Conservation (phyloP, 2,113 vertebrate species). For the Labeo catla region DNA sequence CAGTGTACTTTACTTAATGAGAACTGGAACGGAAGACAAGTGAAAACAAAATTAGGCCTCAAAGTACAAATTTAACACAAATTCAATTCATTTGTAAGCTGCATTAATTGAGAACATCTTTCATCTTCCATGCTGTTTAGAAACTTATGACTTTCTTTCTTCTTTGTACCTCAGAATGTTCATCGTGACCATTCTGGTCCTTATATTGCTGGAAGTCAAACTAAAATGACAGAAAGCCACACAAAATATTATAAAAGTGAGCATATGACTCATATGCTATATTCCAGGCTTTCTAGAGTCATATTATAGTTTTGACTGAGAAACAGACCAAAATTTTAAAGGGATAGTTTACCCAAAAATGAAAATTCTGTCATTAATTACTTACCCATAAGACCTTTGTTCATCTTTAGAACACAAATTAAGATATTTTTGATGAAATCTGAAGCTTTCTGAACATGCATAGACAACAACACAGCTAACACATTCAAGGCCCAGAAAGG, state of each 20-base stretch:
- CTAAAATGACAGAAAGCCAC: background rate
- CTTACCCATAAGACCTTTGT: too few species aligned
- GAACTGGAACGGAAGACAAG: background rate
- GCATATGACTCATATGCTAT: background rate
- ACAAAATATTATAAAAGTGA: background rate
- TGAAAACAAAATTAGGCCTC: background rate
- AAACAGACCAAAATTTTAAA: background rate
- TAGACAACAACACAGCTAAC: too few species aligned
- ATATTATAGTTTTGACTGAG: background rate
- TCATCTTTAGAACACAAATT: too few species aligned
- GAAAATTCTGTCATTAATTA: too few species aligned
- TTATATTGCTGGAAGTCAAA: background rate
- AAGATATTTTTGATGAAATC: too few species aligned
- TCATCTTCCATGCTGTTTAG: background rate
- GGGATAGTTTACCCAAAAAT: too few species aligned
- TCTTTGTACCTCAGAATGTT: background rate
- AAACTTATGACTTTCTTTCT: background rate
- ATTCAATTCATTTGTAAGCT: background rate
- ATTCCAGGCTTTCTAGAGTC: background rate
- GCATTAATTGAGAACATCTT: background rate
- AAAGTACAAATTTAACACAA: too few species aligned
- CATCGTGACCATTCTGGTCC: background rate
- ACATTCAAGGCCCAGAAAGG: too few species aligned
- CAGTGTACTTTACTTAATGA: background rate
- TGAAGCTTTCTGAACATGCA: too few species aligned